Evolutionary conservation across 2,888 invertebrate species (phyloP).

Genomic region (Tenthredo amoena): DNA sequence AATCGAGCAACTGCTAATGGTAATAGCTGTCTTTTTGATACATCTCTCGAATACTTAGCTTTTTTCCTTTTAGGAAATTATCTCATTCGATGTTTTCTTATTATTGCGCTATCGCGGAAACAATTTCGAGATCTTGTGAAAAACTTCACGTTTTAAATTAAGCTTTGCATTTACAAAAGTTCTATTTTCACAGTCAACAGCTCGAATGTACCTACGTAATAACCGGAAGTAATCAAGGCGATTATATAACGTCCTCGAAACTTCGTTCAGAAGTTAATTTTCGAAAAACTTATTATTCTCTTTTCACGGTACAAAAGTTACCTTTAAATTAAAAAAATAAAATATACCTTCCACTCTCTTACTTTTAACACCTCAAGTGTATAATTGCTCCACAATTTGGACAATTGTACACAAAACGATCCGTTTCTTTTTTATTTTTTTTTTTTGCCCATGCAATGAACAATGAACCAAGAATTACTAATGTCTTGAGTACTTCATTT

Average conservation of each 20-base stretch:
- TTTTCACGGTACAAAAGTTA: background rate
- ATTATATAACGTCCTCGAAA: background rate
- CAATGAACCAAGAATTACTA: background rate
- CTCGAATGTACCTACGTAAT: background rate
- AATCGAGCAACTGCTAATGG: background rate
- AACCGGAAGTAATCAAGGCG: slow-evolving; percentile 28
- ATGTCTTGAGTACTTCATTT: background rate
- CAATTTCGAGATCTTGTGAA: background rate
- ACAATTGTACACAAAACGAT: background rate
- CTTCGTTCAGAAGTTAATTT: background rate
- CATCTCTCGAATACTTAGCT: background rate
- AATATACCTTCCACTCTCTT: background rate
- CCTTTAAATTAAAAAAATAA: background rate
- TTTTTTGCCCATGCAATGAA: background rate
- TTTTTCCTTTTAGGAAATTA: background rate
- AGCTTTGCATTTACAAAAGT: background rate
- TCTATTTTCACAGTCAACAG: slow-evolving; percentile 6
- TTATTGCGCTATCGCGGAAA: background rate
- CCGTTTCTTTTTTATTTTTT: no score
- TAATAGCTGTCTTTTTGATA: background rate
- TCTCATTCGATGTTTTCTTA: background rate
- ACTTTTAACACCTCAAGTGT: background rate
- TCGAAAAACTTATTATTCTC: slow-evolving; percentile 12
- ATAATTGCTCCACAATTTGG: background rate
- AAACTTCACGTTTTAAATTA: background rate